Percentiles rank a stretch among this genome's conserved stretches.
These are phyloP conservation scores for Ectropis grisescens DNA, from an alignment of 1,140 invertebrate genomes.

Conservation along the genomic window DNA sequence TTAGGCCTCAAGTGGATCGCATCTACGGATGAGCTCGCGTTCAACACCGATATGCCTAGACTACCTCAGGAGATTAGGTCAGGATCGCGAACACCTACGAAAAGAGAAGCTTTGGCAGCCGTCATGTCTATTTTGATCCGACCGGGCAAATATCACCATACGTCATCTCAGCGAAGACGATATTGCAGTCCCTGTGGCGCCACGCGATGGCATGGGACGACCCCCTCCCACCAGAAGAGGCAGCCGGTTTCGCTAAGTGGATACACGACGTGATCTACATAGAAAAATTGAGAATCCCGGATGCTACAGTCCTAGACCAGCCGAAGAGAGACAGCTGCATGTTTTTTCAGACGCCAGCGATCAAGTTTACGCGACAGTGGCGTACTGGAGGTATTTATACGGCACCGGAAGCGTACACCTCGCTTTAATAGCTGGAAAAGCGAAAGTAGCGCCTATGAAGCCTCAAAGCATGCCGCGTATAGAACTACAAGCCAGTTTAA, in stretches of 20 bases:
- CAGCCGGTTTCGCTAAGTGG: not conserved
- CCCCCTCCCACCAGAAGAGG: constrained; percentile 2
- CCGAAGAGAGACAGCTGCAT: constrained; percentile 20
- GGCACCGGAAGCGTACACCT: constrained; percentile 2
- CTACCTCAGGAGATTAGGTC: constrained; percentile 1
- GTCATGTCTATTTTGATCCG: constrained; percentile 29
- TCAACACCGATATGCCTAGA: constrained; percentile 1
- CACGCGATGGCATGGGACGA: constrained; percentile 10
- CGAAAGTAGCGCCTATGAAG: constrained; percentile 21
- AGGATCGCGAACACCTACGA: constrained; percentile 13
- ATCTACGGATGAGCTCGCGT: constrained; percentile 1
- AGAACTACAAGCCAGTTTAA: constrained; percentile 11
- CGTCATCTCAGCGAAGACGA: constrained; percentile 6
- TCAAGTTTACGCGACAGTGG: constrained; percentile 21
- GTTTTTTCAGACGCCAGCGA: constrained; percentile 37
- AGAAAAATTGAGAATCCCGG: not conserved
- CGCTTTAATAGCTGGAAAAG: constrained; percentile 11
- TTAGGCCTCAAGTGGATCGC: constrained; percentile 4
- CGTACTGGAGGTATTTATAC: constrained; percentile 15
- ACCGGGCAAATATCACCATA: constrained; percentile 10
- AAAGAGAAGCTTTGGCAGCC: constrained; percentile 16
- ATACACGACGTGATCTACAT: not conserved
- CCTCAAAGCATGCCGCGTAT: constrained; percentile 17
- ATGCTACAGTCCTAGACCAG: constrained; percentile 2
- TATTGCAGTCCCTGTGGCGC: constrained; percentile 38